Percentiles rank a stretch among this genome's conserved stretches.
Evolutionary conservation across 1,140 invertebrate genomes (phyloP).

Genomic region (Drosophila oshimai): DNA sequence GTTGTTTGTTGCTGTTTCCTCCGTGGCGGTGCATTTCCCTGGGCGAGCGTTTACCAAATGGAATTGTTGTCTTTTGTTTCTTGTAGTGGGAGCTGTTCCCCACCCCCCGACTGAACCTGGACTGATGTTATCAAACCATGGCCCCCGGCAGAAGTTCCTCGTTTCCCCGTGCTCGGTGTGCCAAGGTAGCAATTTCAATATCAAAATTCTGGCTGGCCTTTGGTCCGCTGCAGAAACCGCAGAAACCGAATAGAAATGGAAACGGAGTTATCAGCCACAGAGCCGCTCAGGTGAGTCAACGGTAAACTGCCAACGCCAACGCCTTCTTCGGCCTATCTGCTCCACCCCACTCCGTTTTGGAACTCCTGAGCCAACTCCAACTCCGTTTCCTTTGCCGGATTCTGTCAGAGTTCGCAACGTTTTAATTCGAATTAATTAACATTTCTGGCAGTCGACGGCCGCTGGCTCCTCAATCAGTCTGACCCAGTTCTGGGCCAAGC

Average conservation of each 20-base stretch:
- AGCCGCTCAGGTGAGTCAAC: slow-evolving; percentile 64
- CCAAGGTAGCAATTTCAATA: slow-evolving; percentile 79
- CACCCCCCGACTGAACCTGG: slow-evolving; percentile 9
- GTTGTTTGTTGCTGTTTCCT: too few species aligned
- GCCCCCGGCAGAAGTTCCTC: slow-evolving; percentile 65
- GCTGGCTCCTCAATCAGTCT: slow-evolving; percentile 37
- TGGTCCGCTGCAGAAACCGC: slow-evolving; percentile 58
- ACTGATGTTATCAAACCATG: slow-evolving; percentile 63
- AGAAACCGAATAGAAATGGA: slow-evolving; percentile 13
- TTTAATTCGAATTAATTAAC: slow-evolving; percentile 79
- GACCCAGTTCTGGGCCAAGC: slow-evolving; percentile 42
- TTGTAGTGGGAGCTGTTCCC: slow-evolving; percentile 49
- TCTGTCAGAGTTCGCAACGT: slow-evolving; percentile 51
- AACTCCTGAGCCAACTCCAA: slow-evolving; percentile 20
- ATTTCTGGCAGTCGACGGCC: slow-evolving; percentile 40
- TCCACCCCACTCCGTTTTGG: slow-evolving; percentile 15
- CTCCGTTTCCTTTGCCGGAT: slow-evolving; percentile 14
- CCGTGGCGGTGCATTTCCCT: slow-evolving; percentile 46
- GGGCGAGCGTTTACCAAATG: slow-evolving; percentile 73
- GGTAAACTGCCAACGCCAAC: slow-evolving; percentile 72
- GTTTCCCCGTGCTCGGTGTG: slow-evolving; percentile 21
- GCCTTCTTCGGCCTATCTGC: slow-evolving; percentile 70
- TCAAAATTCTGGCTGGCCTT: slow-evolving; percentile 72
- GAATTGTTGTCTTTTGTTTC: slow-evolving; percentile 74
- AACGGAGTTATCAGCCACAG: slow-evolving; percentile 23